Evolutionary conservation across 1,140 invertebrate genomes (phyloP), one percentile per base, ranked within the genome.

Genomic region (Theocolax elegans): DNA sequence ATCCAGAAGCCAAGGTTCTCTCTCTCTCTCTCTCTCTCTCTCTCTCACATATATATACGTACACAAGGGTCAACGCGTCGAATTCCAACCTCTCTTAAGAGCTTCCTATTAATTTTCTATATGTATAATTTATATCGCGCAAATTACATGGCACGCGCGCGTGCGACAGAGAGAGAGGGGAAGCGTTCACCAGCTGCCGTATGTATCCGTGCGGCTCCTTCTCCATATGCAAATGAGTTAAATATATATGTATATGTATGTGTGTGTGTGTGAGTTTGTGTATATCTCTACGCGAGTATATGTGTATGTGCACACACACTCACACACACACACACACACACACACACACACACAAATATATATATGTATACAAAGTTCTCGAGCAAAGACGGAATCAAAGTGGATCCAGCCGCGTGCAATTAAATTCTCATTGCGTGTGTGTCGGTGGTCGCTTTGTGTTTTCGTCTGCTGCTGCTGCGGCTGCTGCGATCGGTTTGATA

Each of bases 401-500:
- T 15, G n/a, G 35, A 3, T 21, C 38, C n/a, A n/a, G n/a, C n/a
- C 35, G 56, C 3, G 40, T 25, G 62, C 62, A 53, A 64, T 64
- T 64, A 64, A 64, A 64, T 27, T 40, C 62, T 64, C 62, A 40
- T 64, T 51, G 29, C 48, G 17, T 13, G 53, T 51, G 31, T 62
- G 44, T 46, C 42, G 19, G 9, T 12, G 3, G 13, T 1, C 40
- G 21, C 3, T 7, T 23, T n/a, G 8, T 25, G 17, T 3, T 58
- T 19, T 19, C 31, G 2, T 10, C 15, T 12, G 2, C 21, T 1
- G 17, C 3, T 12, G 9, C 35, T n/a, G 31, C 21, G 35, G n/a
- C n/a, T n/a, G n/a, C n/a, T n/a, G n/a, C n/a, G n/a, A n/a, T n/a
- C n/a, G n/a, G n/a, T n/a, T n/a, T 51, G 48, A 51, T 51, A 51